Evolutionary conservation across 2,113 vertebrate genomes (phyloP).

Genomic region (Sylvilagus bachmani): DNA sequence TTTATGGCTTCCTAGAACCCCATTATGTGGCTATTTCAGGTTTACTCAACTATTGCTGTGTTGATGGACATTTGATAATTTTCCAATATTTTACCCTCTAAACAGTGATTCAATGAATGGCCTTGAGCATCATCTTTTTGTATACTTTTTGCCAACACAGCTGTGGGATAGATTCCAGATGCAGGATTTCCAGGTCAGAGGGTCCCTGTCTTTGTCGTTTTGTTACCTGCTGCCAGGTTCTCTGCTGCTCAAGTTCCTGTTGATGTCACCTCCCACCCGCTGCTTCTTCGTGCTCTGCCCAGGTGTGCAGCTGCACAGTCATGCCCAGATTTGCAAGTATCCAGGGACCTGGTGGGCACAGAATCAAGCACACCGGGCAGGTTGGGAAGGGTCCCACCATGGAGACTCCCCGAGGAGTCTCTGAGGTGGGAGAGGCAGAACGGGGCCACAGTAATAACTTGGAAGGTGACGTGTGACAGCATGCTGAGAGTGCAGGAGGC

Average conservation of each 20-base stretch:
- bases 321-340: background rate
- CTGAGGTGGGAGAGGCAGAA: background rate
- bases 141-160: background rate
- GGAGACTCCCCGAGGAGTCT: background rate
- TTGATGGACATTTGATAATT: background rate
- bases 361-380: background rate
- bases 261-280: no score
- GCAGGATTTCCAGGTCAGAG: background rate
- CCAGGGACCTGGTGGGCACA: background rate
- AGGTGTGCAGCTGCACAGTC: background rate
- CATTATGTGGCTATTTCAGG: background rate
- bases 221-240: background rate
- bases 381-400: background rate
- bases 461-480: background rate
- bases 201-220: rapidly evolving
- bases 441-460: no score
- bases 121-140: background rate
- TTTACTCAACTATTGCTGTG: background rate
- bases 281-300: background rate
- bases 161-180: background rate
- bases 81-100: background rate
- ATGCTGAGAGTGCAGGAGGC: background rate
- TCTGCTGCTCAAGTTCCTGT: background rate
- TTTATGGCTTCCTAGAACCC: background rate
- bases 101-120: background rate